Percentiles rank a stretch among this genome's conserved stretches.
Evolutionary conservation across 2,888 invertebrate species (phyloP).

Genomic region (Temnothorax rugatulus): DNA sequence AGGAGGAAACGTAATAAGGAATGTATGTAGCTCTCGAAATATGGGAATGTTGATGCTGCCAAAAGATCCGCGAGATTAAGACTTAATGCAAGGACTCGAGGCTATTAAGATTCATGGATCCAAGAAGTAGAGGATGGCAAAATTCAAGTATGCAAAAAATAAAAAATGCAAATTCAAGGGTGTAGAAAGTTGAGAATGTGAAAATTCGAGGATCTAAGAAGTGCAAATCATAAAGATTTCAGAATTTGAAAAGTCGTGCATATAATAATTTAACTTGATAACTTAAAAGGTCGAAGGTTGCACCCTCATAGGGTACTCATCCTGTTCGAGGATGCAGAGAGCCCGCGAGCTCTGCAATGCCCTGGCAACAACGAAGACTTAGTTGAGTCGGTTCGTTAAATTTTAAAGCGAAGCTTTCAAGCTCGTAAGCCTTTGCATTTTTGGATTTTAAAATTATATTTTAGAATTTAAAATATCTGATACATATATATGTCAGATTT

Average conservation of each 20-base stretch:
- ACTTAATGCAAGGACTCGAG: neutral
- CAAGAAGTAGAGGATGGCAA: neutral
- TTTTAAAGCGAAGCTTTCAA: slow-evolving; percentile 4
- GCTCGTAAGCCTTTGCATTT: neutral
- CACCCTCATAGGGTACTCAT: slow-evolving; percentile 18
- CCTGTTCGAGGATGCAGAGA: slow-evolving; percentile 30
- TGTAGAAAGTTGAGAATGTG: slow-evolving; percentile 8
- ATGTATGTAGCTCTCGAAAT: neutral
- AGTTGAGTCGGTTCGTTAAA: slow-evolving; percentile 23
- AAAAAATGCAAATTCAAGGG: neutral
- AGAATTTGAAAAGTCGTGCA: neutral
- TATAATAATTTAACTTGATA: slow-evolving; percentile 37
- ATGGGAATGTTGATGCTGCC: neutral
- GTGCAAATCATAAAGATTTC: neutral
- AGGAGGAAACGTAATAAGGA: slow-evolving; percentile 13
- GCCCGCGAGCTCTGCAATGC: slow-evolving; percentile 13
- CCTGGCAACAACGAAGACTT: slow-evolving; percentile 22
- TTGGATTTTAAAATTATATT: neutral
- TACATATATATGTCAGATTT: too few relatives aligned
- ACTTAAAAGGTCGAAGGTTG: slow-evolving; percentile 44
- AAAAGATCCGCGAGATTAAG: neutral
- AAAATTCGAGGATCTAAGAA: neutral
- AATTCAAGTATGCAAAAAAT: slow-evolving; percentile 1
- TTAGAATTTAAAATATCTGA: neutral
- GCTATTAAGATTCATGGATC: slow-evolving; percentile 6